These are phyloP conservation scores for Dione vanillae DNA, from an alignment of 2,888 invertebrate species.

Conservation along the genomic window DNA sequence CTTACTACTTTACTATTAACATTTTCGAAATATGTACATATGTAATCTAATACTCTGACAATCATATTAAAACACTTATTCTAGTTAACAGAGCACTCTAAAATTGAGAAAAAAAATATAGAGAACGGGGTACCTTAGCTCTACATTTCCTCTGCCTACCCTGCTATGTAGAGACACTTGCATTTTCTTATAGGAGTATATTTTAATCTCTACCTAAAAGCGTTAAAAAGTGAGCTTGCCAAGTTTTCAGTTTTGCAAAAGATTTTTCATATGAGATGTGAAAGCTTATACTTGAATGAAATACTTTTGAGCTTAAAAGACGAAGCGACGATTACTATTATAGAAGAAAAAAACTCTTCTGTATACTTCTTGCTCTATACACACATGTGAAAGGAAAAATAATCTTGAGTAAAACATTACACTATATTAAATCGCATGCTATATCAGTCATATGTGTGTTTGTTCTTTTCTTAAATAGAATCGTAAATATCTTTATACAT, in stretches of 20 bases:
- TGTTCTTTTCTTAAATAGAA: too few species aligned
- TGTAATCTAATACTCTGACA: too few species aligned
- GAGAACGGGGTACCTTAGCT: too few species aligned
- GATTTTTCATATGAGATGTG: constrained; percentile 28
- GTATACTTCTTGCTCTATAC: neutral
- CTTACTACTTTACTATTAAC: too few species aligned
- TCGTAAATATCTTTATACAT: neutral
- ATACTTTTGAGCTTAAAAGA: constrained; percentile 38
- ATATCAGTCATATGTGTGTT: too few species aligned
- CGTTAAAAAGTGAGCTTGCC: neutral
- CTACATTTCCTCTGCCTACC: too few species aligned
- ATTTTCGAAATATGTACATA: too few species aligned
- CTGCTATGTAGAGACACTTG: too few species aligned
- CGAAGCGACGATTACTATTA: constrained; percentile 18
- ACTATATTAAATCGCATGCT: too few species aligned
- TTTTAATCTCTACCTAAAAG: neutral
- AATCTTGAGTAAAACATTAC: neutral
- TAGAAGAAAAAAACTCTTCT: constrained; percentile 4
- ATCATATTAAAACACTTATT: too few species aligned
- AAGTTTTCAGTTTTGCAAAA: constrained; percentile 26
- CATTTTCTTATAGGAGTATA: neutral
- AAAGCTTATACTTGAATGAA: constrained; percentile 40
- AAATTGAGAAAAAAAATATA: too few species aligned
- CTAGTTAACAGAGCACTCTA: too few species aligned
- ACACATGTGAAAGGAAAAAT: neutral